Evolutionary conservation across 37 sponge, comb jelly and placozoan genomes (phyloP).

Genomic region (Chondrilla cf. caribensis): DNA sequence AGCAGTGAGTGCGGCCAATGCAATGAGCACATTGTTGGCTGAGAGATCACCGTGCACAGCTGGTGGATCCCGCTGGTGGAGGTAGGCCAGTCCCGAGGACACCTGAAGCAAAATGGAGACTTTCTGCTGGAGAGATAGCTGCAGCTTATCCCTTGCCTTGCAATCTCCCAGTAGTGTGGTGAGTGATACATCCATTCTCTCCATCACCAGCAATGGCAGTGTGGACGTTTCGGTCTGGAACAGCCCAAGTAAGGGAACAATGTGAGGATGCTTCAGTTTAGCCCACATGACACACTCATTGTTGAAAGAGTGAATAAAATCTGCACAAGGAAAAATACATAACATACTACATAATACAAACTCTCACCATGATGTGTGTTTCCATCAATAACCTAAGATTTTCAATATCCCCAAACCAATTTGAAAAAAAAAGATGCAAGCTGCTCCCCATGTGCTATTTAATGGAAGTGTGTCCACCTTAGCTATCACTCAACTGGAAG

Average conservation of each 20-base stretch:
- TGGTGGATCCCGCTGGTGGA: constrained; percentile 39
- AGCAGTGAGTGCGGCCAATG: constrained; percentile 28
- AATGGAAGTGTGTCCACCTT: too few species aligned
- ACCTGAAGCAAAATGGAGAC: constrained; percentile 40
- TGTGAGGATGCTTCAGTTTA: constrained; percentile 2
- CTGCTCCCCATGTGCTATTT: too few species aligned
- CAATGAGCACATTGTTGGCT: constrained; percentile 42
- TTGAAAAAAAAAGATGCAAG: too few species aligned
- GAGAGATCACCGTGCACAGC: constrained; percentile 41
- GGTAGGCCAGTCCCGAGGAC: constrained; percentile 39
- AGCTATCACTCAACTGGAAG: too few species aligned
- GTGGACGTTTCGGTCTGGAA: background rate
- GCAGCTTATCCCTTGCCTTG: background rate
- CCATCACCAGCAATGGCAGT: constrained; percentile 24
- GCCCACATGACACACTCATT: background rate
- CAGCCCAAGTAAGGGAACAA: background rate
- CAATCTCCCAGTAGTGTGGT: background rate
- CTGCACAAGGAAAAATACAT: too few species aligned
- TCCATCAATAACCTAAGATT: too few species aligned
- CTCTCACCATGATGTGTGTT: too few species aligned
- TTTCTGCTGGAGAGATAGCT: constrained; percentile 40
- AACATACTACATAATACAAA: too few species aligned
- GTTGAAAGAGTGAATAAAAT: background rate
- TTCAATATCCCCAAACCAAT: too few species aligned
- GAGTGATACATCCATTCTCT: constrained; percentile 27